A percentile compares a stretch with the other conserved stretches of the same genome.
phyloP scores from a whole-genome alignment of 2,113 vertebrate species.

The Girardinichthys multiradiatus region DNA sequence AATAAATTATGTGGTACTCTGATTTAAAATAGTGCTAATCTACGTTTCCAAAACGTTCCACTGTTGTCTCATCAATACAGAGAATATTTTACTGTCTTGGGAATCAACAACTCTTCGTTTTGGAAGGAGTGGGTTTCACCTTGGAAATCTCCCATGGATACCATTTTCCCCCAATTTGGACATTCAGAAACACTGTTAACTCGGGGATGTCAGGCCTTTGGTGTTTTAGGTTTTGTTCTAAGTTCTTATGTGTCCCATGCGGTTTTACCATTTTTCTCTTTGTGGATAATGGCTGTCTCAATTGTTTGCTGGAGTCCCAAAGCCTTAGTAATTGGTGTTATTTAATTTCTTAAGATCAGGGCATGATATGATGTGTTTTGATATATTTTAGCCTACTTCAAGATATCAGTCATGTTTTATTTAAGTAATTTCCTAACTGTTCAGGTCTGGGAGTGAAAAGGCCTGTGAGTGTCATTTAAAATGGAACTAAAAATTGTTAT shows the following conservation, averaged over 20 bases:
- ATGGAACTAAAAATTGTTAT: not conserved
- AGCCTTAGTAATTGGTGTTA: not conserved
- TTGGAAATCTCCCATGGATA: not conserved
- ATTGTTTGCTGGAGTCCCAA: not conserved
- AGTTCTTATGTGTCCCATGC: too few species aligned
- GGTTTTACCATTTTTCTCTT: not conserved
- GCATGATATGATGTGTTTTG: too few species aligned
- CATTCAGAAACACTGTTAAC: not conserved
- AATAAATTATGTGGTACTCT: too few species aligned
- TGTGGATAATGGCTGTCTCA: not conserved
- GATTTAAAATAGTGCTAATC: too few species aligned
- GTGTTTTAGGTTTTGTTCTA: too few species aligned
- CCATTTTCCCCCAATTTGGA: not conserved
- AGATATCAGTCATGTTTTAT: too few species aligned
- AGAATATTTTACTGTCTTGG: not conserved
- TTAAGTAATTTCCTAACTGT: not conserved
- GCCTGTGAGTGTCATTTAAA: not conserved
- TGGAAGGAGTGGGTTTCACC: not conserved
- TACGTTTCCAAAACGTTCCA: not conserved
- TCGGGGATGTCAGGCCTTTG: too few species aligned
- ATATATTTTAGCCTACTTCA: too few species aligned
- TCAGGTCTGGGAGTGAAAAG: not conserved
- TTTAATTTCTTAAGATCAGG: too few species aligned
- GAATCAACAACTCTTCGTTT: not conserved
- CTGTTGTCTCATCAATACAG: not conserved